Base-by-base conservation (phyloP, 2,888 invertebrate species). In the Labia minor region DNA sequence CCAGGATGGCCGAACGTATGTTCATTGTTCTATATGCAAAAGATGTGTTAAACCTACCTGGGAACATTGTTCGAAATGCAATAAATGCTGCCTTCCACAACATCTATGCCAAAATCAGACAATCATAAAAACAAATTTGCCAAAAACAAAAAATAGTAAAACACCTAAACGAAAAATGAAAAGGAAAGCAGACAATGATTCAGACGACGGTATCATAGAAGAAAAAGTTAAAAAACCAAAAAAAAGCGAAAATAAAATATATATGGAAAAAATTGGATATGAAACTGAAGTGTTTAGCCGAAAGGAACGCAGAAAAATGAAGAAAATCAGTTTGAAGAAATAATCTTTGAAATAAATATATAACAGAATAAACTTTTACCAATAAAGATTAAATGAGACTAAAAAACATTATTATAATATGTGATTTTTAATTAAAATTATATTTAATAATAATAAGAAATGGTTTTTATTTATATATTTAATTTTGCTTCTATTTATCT, bases 41-140 rank as follows among this genome's bases (percentile, higher is more conserved):
- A 77, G 83, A 64, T 95, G 95, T 77, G 92, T 95, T 0, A 95
- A 95, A 77, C 87, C 89, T 0, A 87, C 87, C 0, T 92, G 91
- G 82, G 78, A 81, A 26, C 95, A 95, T 76, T 95, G 95, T 73
- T 73, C 78, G 1, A 78, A 74, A 4, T 95, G 95, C 76, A 76
- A 80, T 0, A 80, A 86, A 69, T 95, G 95, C 73, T 78, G 79
- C 18, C 77, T 78, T 65, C 71, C 75, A 21, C 77, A 79, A 21
- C 86, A 87, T 73, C 77, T 75, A 19, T 87, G 87, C 72, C 73
- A 73, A 1, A 72, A n/a, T 4, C n/a, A 49, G 49, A 49, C 6
- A 14, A 49, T 8, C 6, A 49, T 2, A 49, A 49, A 49, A 49
- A 33, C 11, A 33, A 33, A 8, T 33, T 33, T n/a, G n/a, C n/a